Conservation (phyloP, 2,113 vertebrate species). For the Anser cygnoides region DNA sequence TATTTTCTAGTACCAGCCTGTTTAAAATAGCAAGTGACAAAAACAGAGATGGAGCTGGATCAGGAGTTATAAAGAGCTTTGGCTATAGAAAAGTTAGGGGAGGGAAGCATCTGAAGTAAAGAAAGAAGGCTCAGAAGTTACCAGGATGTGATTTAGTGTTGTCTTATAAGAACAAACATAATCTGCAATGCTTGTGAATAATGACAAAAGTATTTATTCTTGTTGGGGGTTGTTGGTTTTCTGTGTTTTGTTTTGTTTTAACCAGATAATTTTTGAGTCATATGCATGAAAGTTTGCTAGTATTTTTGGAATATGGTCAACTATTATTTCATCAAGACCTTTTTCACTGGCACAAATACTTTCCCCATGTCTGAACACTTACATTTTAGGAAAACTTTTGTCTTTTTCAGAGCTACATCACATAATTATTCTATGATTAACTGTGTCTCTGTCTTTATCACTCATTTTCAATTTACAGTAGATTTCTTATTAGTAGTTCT, state of each 20-base stretch:
- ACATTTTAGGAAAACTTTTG: not conserved
- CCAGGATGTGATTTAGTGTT: not conserved
- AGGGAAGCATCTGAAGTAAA: not conserved
- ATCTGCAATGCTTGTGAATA: not conserved
- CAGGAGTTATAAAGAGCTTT: not conserved
- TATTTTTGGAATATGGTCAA: not conserved
- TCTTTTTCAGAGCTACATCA: slow-evolving; percentile 7
- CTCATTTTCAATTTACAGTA: slow-evolving; percentile 43
- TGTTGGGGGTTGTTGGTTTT: not conserved
- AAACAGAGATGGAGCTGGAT: not conserved
- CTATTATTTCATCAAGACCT: not conserved
- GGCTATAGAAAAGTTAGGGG: not conserved
- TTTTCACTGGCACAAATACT: not conserved
- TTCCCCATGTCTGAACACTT: not conserved
- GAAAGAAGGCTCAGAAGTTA: not conserved
- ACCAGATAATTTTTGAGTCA: not conserved
- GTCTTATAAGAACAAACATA: not conserved
- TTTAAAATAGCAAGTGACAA: not conserved
- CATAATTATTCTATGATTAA: slow-evolving; percentile 28
- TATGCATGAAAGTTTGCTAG: not conserved
- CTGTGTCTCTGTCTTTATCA: slow-evolving; percentile 13
- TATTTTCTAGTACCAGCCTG: not conserved
- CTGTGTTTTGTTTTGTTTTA: not conserved
- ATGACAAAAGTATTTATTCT: not conserved
- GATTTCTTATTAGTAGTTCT: slow-evolving; percentile 3